Evolutionary conservation across 2,888 invertebrate genomes (phyloP), one percentile per base, ranked within the genome.

Genomic region (Tribolium freemani): DNA sequence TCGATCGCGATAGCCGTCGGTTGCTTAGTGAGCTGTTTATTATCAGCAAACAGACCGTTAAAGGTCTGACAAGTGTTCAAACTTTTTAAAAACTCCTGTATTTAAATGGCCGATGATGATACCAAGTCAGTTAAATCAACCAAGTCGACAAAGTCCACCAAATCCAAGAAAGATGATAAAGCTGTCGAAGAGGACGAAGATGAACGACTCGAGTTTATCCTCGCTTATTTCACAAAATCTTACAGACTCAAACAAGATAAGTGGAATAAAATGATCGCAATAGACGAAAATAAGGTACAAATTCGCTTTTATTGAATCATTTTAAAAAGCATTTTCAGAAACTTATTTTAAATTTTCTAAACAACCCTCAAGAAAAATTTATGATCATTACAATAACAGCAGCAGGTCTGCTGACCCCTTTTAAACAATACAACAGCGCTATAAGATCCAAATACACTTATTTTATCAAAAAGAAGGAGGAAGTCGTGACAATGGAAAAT

Each of bases 201-300:
- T 87, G 87, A 88, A 60, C 90, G 96, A 20, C 87, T 96, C 72
- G 93, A 94, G 78, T 96, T 94, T 85, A 89, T 98, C 67, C 90
- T 92, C 64, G 92, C 93, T 82, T 96, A 92, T 83, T 86, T 95
- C 45, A 85, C 91, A 20, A 92, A 91, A 83, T 89, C 93, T 5
- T 90, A 96, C 78, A 93, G 93, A 83, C 87, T 96, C 74, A 97
- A 96, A 87, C 87, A 91, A 69, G 97, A 97, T 75, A 95, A 93
- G 89, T 98, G 96, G 96, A 84, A 88, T 57, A 96, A 95, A 87
- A 93, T 97, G 91, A 91, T 95, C 76, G 88, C 88, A 48, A 88
- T 86, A 60, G 91, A 93, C 54, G 94, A 94, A 73, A 91, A 90
- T 79, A 90, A 90, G 88, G 93, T 93, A 86, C 85, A 5, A 70